Evolutionary conservation across 2,888 invertebrate genomes (phyloP), one percentile per base, ranked within the genome.

Genomic region (Drosophila melanosoma): DNA sequence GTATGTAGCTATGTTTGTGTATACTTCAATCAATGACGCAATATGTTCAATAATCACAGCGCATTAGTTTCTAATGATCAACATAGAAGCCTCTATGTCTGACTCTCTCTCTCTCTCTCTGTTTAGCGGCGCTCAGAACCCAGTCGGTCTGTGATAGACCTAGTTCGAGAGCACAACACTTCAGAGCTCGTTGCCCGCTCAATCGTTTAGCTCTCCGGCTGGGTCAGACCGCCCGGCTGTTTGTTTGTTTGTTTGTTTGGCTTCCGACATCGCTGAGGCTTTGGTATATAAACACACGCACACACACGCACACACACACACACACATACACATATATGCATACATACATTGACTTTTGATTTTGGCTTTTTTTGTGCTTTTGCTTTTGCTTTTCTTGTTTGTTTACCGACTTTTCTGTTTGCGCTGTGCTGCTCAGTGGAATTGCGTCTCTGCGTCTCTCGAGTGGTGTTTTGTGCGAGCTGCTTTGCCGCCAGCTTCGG

Each of bases 231-330:
- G 77, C 77, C 77, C 74, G 78, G 76, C 70, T 64, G 48, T 79
- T 72, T 71, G 67, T 73, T 62, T 72, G 57, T 73, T 63, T 74
- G 59, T 83, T 87, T 87, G 88, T 78, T 84, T 84, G 87, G 84
- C 83, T 84, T 87, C 87, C 77, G 82, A 74, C 79, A 74, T 52
- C 63, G 51, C 29, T 65, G 64, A 29, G 58, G 40, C 70, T 77
- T 76, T 69, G n/a, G 52, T 69, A 36, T 60, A 60, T 53, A 70
- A 36, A 66, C 53, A 68, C 38, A 57, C 42, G 60, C 29, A 36
- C 23, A 62, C 58, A 62, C 48, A 42, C 32, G 42, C 17, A 36
- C 29, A 40, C 17, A 33, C 17, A 51, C 42, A 45, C 12, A 38
- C 29, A 15, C 20, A 20, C 10, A 4, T n/a, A 1, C 10, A 40